These are phyloP conservation scores for Zapornia atra DNA, from an alignment of 2,113 vertebrate genomes.

Conservation along the genomic window DNA sequence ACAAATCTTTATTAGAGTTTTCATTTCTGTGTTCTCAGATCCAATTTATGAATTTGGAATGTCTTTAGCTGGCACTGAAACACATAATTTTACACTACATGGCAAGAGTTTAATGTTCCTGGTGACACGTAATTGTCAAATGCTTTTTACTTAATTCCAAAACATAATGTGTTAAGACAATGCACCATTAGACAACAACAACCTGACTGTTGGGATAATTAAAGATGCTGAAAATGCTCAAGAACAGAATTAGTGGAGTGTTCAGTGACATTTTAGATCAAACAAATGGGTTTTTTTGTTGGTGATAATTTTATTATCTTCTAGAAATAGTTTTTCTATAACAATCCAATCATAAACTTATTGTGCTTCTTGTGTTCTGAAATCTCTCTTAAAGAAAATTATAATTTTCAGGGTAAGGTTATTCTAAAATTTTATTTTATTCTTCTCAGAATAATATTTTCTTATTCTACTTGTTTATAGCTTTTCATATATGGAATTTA, in stretches of 20 bases:
- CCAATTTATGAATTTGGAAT: not conserved
- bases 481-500: not conserved
- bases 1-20: not conserved
- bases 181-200: not conserved
- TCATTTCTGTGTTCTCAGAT: not conserved
- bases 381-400: not conserved
- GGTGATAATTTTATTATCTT: not conserved
- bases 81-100: not conserved
- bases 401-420: not conserved
- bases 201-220: not conserved
- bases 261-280: not conserved
- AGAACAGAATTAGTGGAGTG: not conserved
- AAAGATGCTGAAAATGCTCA: not conserved
- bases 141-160: not conserved
- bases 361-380: not conserved
- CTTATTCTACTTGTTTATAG: not conserved
- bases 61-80: not conserved
- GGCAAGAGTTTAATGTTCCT: not conserved
- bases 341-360: not conserved
- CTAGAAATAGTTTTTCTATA: not conserved
- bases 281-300: not conserved
- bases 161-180: not conserved
- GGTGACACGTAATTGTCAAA: not conserved
- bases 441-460: not conserved
- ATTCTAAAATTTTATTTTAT: not conserved